phyloP scores from a whole-genome alignment of 1,140 invertebrate species.

The Brachionus manjavacas region DNA sequence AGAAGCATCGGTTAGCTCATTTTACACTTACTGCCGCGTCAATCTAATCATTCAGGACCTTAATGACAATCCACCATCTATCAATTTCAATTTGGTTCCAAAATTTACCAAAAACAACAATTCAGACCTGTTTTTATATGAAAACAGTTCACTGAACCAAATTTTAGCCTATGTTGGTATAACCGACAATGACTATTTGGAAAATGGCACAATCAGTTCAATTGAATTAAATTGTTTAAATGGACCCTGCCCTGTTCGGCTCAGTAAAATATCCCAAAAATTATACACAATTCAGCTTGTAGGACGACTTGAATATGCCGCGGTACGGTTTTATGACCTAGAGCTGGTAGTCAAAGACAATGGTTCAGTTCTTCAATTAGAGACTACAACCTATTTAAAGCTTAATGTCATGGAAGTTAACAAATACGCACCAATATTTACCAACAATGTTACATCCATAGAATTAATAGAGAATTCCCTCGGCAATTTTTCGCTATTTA shows the following conservation, averaged over 20 bases:
- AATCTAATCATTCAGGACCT: background rate
- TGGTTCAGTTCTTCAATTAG: background rate
- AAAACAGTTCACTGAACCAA: constrained; percentile 2
- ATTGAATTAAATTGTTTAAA: background rate
- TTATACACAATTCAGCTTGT: background rate
- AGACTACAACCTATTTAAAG: background rate
- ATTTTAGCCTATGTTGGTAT: constrained; percentile 20
- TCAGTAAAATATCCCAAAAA: background rate
- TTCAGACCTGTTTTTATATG: background rate
- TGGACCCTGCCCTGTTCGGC: background rate
- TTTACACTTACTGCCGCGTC: background rate
- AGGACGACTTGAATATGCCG: background rate
- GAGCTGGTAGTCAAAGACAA: constrained; percentile 20
- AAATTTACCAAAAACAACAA: background rate
- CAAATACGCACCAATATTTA: background rate
- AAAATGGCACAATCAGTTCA: constrained; percentile 36
- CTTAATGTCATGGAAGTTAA: constrained; percentile 9
- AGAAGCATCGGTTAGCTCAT: background rate
- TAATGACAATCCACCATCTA: background rate
- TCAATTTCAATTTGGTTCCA: background rate
- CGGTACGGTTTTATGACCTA: background rate
- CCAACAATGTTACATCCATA: background rate
- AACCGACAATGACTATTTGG: background rate
- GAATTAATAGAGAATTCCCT: background rate
- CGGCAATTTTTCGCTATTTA: background rate